A percentile compares a stretch with the other conserved stretches of the same genome.
Conservation (phyloP, 53 echinoderm and acorn worm genomes). For the Arbacia lixula region DNA sequence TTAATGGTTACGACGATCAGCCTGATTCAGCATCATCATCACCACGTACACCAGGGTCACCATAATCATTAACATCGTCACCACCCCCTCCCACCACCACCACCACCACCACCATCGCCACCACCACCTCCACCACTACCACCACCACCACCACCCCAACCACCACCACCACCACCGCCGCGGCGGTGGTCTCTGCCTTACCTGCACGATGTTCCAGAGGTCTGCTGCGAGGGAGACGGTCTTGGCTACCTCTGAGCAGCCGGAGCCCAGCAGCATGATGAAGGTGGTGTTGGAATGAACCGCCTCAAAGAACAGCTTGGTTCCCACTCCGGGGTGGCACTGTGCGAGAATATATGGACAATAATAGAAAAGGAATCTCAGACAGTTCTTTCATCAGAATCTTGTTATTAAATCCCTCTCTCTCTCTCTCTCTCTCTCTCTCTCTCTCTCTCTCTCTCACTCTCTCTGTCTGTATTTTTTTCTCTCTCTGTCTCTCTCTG, state of each 20-base stretch:
- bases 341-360: background rate
- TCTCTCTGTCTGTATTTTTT: background rate
- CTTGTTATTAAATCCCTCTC: background rate
- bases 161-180: background rate
- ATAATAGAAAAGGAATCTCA: background rate
- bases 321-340: slow-evolving; percentile 84
- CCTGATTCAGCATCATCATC: background rate
- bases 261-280: slow-evolving; percentile 76
- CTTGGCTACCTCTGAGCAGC: slow-evolving; percentile 80
- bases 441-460: background rate
- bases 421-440: background rate
- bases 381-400: background rate
- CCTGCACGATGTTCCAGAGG: slow-evolving; percentile 87
- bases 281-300: slow-evolving; percentile 70
- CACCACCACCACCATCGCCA: background rate
- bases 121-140: background rate
- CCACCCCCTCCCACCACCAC: background rate
- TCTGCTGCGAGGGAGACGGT: slow-evolving; percentile 81
- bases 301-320: slow-evolving; percentile 75
- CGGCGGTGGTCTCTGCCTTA: slow-evolving; percentile 28
- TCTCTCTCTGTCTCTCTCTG: background rate
- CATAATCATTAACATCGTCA: background rate
- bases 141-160: background rate
- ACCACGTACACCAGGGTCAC: background rate
- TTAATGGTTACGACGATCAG: no score